Percentiles rank a stretch among this genome's conserved stretches.
Conservation (phyloP, 1,140 invertebrate species). For the Drosophila ogumai region DNA sequence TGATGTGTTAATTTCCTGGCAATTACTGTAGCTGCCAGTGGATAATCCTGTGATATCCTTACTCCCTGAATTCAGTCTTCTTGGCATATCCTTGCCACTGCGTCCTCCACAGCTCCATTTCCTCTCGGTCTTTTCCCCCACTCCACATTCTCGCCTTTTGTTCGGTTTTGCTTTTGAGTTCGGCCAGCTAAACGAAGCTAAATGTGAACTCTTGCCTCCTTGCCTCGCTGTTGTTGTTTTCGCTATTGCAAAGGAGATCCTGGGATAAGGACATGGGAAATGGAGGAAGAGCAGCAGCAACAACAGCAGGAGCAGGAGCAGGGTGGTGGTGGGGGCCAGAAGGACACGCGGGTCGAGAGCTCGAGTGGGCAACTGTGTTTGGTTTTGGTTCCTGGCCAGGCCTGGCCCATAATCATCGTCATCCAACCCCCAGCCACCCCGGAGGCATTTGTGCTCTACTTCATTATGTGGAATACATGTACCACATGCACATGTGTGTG, state of each 20-base stretch:
- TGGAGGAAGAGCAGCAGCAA: background rate
- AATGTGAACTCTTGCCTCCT: constrained; percentile 50
- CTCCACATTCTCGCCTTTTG: constrained; percentile 6
- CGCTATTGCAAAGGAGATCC: constrained; percentile 33
- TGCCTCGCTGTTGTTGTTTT: constrained; percentile 27
- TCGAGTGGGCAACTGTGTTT: constrained; percentile 56
- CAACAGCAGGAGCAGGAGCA: background rate
- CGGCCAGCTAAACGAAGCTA: constrained; percentile 42
- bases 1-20: constrained; percentile 16
- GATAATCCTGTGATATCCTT: constrained; percentile 31
- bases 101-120: constrained; percentile 1
- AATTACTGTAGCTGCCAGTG: constrained; percentile 2
- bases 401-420: constrained; percentile 25
- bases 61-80: constrained; percentile 12
- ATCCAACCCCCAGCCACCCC: constrained; percentile 18
- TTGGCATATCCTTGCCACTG: constrained; percentile 7
- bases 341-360: constrained; percentile 22
- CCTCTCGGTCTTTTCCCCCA: constrained; percentile 1
- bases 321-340: background rate
- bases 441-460: constrained; percentile 69
- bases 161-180: constrained; percentile 18
- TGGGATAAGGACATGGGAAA: constrained; percentile 7
- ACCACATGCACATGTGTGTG: constrained; percentile 37
- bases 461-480: constrained; percentile 71
- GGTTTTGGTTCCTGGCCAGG: constrained; percentile 34